Conservation (phyloP, 2,888 invertebrate genomes). For the Tiphia femorata region DNA sequence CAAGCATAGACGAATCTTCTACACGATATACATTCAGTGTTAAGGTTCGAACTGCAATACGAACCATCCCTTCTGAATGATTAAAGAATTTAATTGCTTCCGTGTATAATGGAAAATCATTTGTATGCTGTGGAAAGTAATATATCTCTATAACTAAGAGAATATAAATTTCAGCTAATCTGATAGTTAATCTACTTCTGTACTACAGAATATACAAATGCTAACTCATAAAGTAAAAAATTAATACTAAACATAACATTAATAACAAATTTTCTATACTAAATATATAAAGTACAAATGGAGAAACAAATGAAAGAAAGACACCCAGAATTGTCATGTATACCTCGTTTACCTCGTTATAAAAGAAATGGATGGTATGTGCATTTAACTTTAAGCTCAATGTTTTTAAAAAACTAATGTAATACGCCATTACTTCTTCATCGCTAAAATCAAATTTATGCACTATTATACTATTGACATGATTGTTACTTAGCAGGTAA, state of each 20-base stretch:
- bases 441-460: slow-evolving; percentile 99
- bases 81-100: slow-evolving; percentile 99
- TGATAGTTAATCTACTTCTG: background rate
- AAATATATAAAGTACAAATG: slow-evolving; percentile 2
- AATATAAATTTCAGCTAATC: background rate
- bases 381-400: slow-evolving; percentile 96
- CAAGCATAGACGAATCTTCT: slow-evolving; percentile 93
- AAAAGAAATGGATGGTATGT: slow-evolving; percentile 99
- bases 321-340: slow-evolving; percentile 44
- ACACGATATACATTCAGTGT: slow-evolving; percentile 97
- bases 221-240: background rate
- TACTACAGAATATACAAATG: slow-evolving; percentile 12
- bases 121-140: slow-evolving; percentile 81
- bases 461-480: slow-evolving; percentile 99
- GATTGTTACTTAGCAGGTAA: slow-evolving; percentile 98
- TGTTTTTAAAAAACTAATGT: slow-evolving; percentile 99
- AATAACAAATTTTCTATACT: background rate
- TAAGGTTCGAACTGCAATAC: slow-evolving; percentile 97
- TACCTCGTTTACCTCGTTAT: slow-evolving; percentile 87
- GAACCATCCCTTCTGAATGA: slow-evolving; percentile 98
- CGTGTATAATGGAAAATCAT: slow-evolving; percentile 98
- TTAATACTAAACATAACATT: background rate
- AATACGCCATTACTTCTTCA: slow-evolving; percentile 99
- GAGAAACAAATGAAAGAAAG: slow-evolving; percentile 30
- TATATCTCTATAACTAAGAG: slow-evolving; percentile 10